Base-by-base conservation (phyloP, 2,113 vertebrate species). In the Podarcis raffonei region DNA sequence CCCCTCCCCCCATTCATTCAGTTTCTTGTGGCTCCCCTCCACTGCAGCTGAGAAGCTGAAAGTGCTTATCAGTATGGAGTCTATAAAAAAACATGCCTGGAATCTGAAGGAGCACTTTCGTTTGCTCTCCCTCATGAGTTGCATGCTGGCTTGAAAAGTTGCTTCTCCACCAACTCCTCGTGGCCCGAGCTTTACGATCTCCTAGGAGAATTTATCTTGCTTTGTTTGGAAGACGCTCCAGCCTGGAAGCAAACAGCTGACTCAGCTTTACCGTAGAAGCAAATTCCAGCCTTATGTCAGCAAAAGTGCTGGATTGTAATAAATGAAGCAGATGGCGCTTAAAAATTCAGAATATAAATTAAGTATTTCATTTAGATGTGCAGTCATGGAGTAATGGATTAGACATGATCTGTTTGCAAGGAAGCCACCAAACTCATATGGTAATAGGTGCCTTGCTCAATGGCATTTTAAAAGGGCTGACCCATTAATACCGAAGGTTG, bases 231-330 rank as follows among this genome's bases (percentile, higher is more conserved):
- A n/a, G 4, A 84, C 23, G 1, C 37, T 23, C 37, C 13, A 65
- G 57, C 71, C 82, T 66, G 85, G 81, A 76, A 62, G 69, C 25
- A 25, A 90, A 89, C 48, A 48, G 76, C 76, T 92, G 82, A 82
- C 66, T 93, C 65, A 42, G 87, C 86, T 89, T 57, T 35, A 30
- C 87, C 22, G 3, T 39, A 66, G 27, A 23, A 22, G 15, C 66
- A 35, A 85, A 69, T 82, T 83, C 79, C 6, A 76, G 81, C 20
- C 16, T 15, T 23, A 84, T 89, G 89, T 86, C 74, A 75, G 82
- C 84, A 22, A 74, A 92, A 87, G 59, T 37, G 5, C 6, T 48
- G 16, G 32, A 84, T 65, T 4, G 57, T 15, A 30, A 74, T 20
- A 83, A 88, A 57, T 12, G 42, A 27, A 62, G 88, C 75, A 84